Percentiles rank a stretch among this genome's conserved stretches.
phyloP scores from a whole-genome alignment of 2,797 vertebrate genomes.

The Epinephelus coioides region DNA sequence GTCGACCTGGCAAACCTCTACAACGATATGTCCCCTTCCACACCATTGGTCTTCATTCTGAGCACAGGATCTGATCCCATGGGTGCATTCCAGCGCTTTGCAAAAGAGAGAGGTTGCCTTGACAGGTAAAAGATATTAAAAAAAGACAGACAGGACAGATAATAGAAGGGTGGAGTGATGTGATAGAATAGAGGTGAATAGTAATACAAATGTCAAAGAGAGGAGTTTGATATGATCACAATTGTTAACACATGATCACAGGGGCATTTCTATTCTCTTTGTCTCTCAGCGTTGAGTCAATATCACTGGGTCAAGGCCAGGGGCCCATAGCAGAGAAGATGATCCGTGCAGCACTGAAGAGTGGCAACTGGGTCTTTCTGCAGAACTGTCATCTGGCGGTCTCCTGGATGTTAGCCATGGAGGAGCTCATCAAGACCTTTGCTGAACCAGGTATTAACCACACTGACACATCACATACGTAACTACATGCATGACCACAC shows the following conservation, averaged over 20 bases:
- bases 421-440: constrained; percentile 92
- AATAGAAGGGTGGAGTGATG: too few species aligned
- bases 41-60: constrained; percentile 89
- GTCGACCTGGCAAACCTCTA: constrained; percentile 89
- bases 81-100: constrained; percentile 91
- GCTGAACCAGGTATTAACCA: constrained; percentile 80
- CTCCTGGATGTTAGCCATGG: constrained; percentile 92
- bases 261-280: background rate
- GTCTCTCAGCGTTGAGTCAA: constrained; percentile 86
- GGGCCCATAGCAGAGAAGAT: constrained; percentile 90
- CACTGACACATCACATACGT: background rate
- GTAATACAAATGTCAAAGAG: background rate
- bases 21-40: constrained; percentile 84
- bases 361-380: constrained; percentile 90
- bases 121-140: constrained; percentile 78
- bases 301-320: constrained; percentile 91
- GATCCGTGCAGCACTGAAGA: constrained; percentile 85
- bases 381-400: constrained; percentile 91
- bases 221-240: background rate
- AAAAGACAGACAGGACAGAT: background rate
- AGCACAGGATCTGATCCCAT: constrained; percentile 91
- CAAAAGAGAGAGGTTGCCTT: constrained; percentile 86
- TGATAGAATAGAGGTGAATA: background rate
- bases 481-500: background rate
- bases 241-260: background rate